Percentiles rank a stretch among this genome's conserved stretches.
These are phyloP conservation scores for Hyaena hyaena DNA, from an alignment of 2,113 vertebrate genomes.

Conservation along the genomic window DNA sequence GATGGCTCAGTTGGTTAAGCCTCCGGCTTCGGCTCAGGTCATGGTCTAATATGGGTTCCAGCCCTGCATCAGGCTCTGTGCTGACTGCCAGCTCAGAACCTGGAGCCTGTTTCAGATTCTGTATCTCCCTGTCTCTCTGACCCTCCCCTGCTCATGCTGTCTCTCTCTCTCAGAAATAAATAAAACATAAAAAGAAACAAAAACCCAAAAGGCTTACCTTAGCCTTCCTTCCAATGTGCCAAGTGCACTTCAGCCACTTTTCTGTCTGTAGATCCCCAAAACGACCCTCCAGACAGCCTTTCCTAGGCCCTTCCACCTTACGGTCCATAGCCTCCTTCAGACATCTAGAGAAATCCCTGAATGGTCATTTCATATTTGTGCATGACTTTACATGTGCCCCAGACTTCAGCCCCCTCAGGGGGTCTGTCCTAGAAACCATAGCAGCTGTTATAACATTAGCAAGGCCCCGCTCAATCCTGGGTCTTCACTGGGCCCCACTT, in stretches of 20 bases:
- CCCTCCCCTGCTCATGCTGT: too few relatives aligned
- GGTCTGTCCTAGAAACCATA: neutral
- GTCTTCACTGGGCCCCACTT: neutral
- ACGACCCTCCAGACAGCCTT: neutral
- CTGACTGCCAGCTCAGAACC: too few relatives aligned
- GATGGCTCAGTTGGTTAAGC: too few relatives aligned
- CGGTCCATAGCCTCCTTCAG: neutral
- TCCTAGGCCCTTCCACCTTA: neutral
- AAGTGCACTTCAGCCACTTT: neutral
- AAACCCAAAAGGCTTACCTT: neutral
- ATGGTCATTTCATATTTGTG: neutral
- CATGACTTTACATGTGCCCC: neutral
- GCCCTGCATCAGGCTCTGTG: too few relatives aligned
- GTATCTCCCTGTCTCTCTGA: too few relatives aligned
- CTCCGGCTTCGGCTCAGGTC: too few relatives aligned
- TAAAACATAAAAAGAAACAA: too few relatives aligned
- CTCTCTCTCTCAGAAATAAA: too few relatives aligned
- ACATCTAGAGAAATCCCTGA: neutral
- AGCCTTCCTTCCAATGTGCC: neutral
- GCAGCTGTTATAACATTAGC: too few relatives aligned
- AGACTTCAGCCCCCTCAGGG: neutral
- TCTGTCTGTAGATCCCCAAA: neutral
- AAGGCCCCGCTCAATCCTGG: neutral
- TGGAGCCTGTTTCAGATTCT: too few relatives aligned
- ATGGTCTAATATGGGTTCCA: too few relatives aligned